phyloP scores from a whole-genome alignment of 1,140 invertebrate genomes.

The Pseudomyrmex gracilis region DNA sequence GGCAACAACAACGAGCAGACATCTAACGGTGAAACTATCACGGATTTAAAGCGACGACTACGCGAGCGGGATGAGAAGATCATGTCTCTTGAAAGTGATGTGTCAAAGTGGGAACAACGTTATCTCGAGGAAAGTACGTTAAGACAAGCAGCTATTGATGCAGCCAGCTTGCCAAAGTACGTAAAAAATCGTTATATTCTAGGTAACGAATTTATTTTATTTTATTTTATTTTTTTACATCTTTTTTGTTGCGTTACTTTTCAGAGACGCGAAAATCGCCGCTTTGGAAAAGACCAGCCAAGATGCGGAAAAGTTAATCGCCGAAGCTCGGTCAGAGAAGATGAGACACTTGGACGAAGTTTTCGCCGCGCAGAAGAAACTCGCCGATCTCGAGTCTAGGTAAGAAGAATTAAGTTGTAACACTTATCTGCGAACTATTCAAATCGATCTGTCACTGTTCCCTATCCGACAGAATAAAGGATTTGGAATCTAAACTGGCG shows the following conservation, averaged over 20 bases:
- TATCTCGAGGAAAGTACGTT: constrained; percentile 94
- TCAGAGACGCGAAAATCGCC: constrained; percentile 94
- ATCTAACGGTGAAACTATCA: constrained; percentile 86
- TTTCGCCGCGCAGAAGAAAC: constrained; percentile 93
- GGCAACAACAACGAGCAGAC: constrained; percentile 83
- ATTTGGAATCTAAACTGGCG: constrained; percentile 94
- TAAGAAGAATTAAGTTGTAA: constrained; percentile 74
- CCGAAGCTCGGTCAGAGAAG: constrained; percentile 94
- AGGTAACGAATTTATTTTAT: background rate
- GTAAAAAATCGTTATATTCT: constrained; percentile 50
- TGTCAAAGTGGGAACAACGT: constrained; percentile 94
- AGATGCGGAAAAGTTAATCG: constrained; percentile 94
- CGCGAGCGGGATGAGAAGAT: constrained; percentile 93
- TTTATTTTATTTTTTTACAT: background rate
- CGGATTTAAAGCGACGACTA: constrained; percentile 89
- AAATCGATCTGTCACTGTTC: constrained; percentile 4
- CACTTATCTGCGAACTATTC: background rate
- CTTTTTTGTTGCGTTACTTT: background rate
- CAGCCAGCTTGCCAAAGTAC: constrained; percentile 94
- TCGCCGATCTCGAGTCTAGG: constrained; percentile 93
- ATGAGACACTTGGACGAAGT: constrained; percentile 95
- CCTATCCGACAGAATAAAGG: constrained; percentile 89
- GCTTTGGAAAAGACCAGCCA: constrained; percentile 94
- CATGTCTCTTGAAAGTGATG: constrained; percentile 92
- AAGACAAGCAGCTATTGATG: constrained; percentile 93